phyloP scores from a whole-genome alignment of 1,140 invertebrate species.

The Hylyphantes graminicola region DNA sequence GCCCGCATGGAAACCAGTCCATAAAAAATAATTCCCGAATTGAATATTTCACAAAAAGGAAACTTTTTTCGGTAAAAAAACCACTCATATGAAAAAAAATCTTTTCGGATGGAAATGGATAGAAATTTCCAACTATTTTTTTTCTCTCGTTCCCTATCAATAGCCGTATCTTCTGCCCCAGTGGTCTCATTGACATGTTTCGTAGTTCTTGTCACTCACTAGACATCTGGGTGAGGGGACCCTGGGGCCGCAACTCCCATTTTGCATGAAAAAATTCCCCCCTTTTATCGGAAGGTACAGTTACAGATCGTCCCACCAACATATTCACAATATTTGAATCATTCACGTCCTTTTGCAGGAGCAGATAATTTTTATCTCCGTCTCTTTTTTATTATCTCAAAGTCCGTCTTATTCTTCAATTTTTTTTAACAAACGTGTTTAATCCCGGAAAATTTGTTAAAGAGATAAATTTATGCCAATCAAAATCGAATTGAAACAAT shows the following conservation, averaged over 20 bases:
- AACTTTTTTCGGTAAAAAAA: constrained; percentile 11
- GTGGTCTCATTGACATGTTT: constrained; percentile 31
- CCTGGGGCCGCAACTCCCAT: constrained; percentile 2
- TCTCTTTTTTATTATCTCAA: no score
- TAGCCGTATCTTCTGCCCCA: constrained; percentile 34
- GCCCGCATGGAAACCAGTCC: constrained; percentile 8
- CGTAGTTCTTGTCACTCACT: constrained; percentile 36
- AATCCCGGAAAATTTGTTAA: no score
- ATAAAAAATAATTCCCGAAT: constrained; percentile 38
- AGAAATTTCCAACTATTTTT: constrained; percentile 41
- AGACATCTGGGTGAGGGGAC: constrained; percentile 46
- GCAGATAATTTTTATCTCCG: no score
- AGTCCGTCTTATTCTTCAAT: no score
- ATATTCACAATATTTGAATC: constrained; percentile 24
- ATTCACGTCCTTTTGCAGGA: no score
- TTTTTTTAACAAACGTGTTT: no score
- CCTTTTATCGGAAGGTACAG: constrained; percentile 20
- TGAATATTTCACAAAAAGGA: constrained; percentile 30
- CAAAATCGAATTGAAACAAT: no score
- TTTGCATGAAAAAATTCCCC: constrained; percentile 24
- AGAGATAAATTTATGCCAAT: no score
- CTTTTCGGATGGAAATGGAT: constrained; percentile 1
- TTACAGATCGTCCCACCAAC: constrained; percentile 24
- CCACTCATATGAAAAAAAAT: no score
- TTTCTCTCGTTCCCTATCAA: constrained; percentile 35